These are phyloP conservation scores for Phrynosoma platyrhinos DNA, from an alignment of 2,113 vertebrate genomes.

Conservation along the genomic window DNA sequence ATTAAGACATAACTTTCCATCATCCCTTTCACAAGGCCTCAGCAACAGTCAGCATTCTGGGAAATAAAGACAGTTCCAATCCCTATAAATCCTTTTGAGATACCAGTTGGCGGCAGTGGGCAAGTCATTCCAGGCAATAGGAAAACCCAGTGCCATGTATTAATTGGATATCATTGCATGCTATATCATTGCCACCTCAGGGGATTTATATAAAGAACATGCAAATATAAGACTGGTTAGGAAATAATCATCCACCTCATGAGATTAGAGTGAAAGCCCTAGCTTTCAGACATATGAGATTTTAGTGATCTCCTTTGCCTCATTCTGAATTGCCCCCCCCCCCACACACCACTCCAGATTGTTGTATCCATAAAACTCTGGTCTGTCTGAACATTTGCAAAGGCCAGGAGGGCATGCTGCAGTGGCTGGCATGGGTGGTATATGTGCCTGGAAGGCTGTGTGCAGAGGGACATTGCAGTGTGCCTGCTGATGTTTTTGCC, in stretches of 20 bases:
- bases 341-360: not conserved
- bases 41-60: conserved; percentile 44
- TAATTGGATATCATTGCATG: conserved; percentile 59
- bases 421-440: conserved; percentile 11
- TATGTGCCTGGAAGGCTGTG: conserved; percentile 20
- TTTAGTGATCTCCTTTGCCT: conserved; percentile 57
- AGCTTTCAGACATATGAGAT: not conserved
- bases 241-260: conserved; percentile 52
- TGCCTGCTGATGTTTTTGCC: conserved; percentile 58
- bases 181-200: conserved; percentile 45
- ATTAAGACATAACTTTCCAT: conserved; percentile 38
- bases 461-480: conserved; percentile 47
- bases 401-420: not conserved
- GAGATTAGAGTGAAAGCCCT: conserved; percentile 41
- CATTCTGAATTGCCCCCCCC: conserved; percentile 52
- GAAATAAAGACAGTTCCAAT: conserved; percentile 58
- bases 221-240: conserved; percentile 39
- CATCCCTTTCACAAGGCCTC: conserved; percentile 43
- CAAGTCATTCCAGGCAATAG: conserved; percentile 42
- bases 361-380: conserved; percentile 47
- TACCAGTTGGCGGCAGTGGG: conserved; percentile 21
- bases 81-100: conserved; percentile 48
- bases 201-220: conserved; percentile 20
- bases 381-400: conserved; percentile 24
- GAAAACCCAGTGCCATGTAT: conserved; percentile 41